A percentile compares a stretch with the other conserved stretches of the same genome.
phyloP scores from a whole-genome alignment of 2,888 invertebrate genomes.

The Ditylenchus weischeri region DNA sequence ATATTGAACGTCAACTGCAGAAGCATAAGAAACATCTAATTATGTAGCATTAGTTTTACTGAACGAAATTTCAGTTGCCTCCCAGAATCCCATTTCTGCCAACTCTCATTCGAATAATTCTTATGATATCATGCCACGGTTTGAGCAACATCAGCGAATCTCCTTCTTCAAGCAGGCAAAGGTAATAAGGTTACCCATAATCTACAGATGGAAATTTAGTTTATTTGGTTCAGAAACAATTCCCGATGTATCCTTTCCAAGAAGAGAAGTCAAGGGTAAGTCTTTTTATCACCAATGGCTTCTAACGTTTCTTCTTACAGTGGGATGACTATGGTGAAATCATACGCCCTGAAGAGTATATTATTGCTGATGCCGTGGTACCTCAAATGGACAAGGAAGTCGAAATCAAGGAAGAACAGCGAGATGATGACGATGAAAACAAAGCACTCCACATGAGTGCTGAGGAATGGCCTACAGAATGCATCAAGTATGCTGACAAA shows the following conservation, averaged over 20 bases:
- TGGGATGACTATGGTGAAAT: slow-evolving; percentile 95
- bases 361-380: slow-evolving; percentile 64
- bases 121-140: slow-evolving; percentile 33
- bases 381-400: slow-evolving; percentile 23
- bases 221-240: slow-evolving; percentile 67
- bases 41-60: too few relatives aligned
- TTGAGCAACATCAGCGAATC: slow-evolving; percentile 42
- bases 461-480: slow-evolving; percentile 57
- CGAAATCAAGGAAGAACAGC: slow-evolving; percentile 21
- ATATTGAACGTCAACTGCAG: too few relatives aligned
- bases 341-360: slow-evolving; percentile 85
- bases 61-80: neutral
- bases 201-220: too few relatives aligned
- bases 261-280: slow-evolving; percentile 69
- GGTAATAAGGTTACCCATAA: too few relatives aligned
- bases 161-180: slow-evolving; percentile 81
- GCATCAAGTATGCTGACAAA: slow-evolving; percentile 46
- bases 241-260: slow-evolving; percentile 91
- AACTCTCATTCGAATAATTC: neutral
- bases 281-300: neutral
- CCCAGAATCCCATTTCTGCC: slow-evolving; percentile 13
- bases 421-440: slow-evolving; percentile 24
- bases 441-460: slow-evolving; percentile 20
- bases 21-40: too few relatives aligned
- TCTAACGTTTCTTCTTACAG: slow-evolving; percentile 57